A percentile compares a stretch with the other conserved stretches of the same genome.
Evolutionary conservation across 2,797 vertebrate species (phyloP).

Genomic region (Anguilla marmorata): DNA sequence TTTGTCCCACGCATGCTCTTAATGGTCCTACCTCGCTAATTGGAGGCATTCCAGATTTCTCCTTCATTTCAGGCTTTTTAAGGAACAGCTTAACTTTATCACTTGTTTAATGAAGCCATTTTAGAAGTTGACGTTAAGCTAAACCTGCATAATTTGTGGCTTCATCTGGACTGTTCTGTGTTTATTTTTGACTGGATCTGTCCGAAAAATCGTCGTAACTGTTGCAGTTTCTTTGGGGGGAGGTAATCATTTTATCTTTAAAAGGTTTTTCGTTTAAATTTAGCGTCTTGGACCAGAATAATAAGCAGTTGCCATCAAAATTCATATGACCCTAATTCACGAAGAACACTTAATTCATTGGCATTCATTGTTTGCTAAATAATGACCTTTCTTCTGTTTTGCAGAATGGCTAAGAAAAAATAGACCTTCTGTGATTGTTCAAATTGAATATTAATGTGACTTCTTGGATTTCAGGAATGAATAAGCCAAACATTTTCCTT

Average conservation of each 20-base stretch:
- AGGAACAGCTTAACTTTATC: not conserved
- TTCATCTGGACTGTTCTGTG: not conserved
- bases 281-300: not conserved
- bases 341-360: not conserved
- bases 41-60: not conserved
- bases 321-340: conserved; percentile 8
- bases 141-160: not conserved
- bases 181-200: not conserved
- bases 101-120: conserved; percentile 6
- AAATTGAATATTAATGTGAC: not conserved
- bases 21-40: not conserved
- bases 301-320: not conserved
- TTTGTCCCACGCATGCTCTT: not conserved
- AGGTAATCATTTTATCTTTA: not conserved
- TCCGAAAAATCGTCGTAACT: not conserved
- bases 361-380: not conserved
- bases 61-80: not conserved
- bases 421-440: not conserved
- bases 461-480: not conserved
- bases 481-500: not conserved
- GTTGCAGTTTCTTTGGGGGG: not conserved
- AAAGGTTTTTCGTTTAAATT: not conserved
- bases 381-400: not conserved
- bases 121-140: not conserved
- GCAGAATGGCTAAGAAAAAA: not conserved